Evolutionary conservation across 2,888 invertebrate genomes (phyloP).

Genomic region (Brachypterus glaber): DNA sequence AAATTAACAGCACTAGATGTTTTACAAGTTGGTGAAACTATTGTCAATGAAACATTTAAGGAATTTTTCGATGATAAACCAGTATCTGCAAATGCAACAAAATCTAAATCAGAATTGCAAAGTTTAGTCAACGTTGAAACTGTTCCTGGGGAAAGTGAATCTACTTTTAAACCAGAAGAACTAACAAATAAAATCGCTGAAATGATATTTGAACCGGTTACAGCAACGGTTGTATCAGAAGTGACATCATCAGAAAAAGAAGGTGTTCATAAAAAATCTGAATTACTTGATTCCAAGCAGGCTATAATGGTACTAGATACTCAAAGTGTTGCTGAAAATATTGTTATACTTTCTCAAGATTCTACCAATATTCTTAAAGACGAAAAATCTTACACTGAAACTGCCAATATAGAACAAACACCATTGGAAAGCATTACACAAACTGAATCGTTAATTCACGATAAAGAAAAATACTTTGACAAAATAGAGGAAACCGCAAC

Average conservation of each 20-base stretch:
- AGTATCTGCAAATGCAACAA: constrained; percentile 40
- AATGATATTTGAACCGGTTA: constrained; percentile 38
- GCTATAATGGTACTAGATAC: constrained; percentile 36
- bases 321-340: constrained; percentile 41
- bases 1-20: constrained; percentile 42
- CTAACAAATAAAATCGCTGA: constrained; percentile 41
- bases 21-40: constrained; percentile 47
- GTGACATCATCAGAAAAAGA: constrained; percentile 44
- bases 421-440: constrained; percentile 40
- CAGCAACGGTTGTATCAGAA: constrained; percentile 41
- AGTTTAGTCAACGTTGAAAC: constrained; percentile 47
- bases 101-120: constrained; percentile 46
- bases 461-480: constrained; percentile 39
- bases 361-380: constrained; percentile 23
- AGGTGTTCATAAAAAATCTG: constrained; percentile 27
- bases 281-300: constrained; percentile 32
- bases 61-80: constrained; percentile 40
- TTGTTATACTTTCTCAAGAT: constrained; percentile 35
- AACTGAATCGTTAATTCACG: constrained; percentile 36
- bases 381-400: constrained; percentile 34
- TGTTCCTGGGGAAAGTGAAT: constrained; percentile 50
- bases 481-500: too few species aligned
- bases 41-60: constrained; percentile 47
- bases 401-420: constrained; percentile 41
- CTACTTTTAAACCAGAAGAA: constrained; percentile 40